phyloP scores from a whole-genome alignment of 2,113 vertebrate species.

The Malaclemys terrapin region DNA sequence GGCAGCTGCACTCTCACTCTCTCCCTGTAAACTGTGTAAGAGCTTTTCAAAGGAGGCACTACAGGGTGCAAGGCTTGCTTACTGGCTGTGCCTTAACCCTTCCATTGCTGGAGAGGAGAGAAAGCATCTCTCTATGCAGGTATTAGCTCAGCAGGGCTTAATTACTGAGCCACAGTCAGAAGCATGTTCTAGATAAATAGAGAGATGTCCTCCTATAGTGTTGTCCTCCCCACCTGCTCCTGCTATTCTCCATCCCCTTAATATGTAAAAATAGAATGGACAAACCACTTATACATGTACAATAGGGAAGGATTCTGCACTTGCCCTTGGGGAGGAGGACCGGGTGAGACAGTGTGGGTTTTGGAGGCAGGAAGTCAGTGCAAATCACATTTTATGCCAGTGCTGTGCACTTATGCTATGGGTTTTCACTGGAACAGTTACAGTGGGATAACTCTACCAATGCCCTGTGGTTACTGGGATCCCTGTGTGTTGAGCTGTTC shows the following conservation, averaged over 20 bases:
- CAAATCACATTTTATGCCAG: background rate
- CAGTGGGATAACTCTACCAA: background rate
- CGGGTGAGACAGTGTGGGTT: background rate
- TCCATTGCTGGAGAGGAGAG: slow-evolving; percentile 14
- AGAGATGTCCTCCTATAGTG: background rate
- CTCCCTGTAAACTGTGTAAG: slow-evolving; percentile 72
- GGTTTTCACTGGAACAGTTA: background rate
- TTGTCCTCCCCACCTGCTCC: accelerated
- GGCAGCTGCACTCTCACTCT: slow-evolving; percentile 71
- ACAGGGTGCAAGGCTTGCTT: slow-evolving; percentile 27
- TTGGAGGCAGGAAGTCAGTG: background rate
- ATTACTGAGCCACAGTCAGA: background rate
- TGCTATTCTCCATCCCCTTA: background rate
- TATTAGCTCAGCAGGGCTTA: background rate
- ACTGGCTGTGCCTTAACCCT: slow-evolving; percentile 70
- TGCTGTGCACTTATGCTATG: background rate
- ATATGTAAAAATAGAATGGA: slow-evolving; percentile 12
- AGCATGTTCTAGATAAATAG: background rate
- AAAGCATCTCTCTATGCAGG: background rate
- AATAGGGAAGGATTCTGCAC: background rate
- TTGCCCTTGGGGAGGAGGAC: background rate
- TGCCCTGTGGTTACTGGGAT: background rate
- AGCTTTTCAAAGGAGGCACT: slow-evolving; percentile 73
- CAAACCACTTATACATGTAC: background rate
- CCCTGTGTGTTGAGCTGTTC: background rate